Percentiles rank a stretch among this genome's conserved stretches.
Evolutionary conservation across 2,888 invertebrate species (phyloP).

Genomic region (Hyppa rectilinea): DNA sequence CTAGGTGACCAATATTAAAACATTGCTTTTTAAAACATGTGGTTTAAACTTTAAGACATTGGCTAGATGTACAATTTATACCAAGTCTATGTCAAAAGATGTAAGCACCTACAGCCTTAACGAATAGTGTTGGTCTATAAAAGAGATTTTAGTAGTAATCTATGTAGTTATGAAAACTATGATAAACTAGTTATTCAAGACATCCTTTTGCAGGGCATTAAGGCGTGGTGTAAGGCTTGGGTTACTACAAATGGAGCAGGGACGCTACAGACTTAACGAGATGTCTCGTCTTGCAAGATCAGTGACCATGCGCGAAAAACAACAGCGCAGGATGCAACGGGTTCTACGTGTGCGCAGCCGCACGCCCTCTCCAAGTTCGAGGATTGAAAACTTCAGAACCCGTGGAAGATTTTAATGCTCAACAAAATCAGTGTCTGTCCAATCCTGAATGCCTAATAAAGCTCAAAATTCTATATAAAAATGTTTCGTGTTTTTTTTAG

Average conservation of each 20-base stretch:
- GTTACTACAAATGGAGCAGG: constrained; percentile 71
- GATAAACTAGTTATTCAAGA: not conserved
- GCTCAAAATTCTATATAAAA: not conserved
- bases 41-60: not conserved
- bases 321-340: constrained; percentile 47
- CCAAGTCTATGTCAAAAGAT: not conserved
- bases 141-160: not conserved
- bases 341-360: constrained; percentile 62
- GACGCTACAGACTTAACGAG: constrained; percentile 77
- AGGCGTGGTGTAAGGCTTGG: constrained; percentile 79
- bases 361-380: constrained; percentile 41
- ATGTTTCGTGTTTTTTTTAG: not conserved
- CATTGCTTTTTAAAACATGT: not conserved
- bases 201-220: constrained; percentile 71
- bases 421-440: not conserved
- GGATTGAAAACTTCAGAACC: constrained; percentile 12
- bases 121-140: no score
- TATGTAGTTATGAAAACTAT: not conserved
- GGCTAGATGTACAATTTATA: not conserved
- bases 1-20: not conserved
- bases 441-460: constrained; percentile 16
- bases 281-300: constrained; percentile 69
- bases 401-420: constrained; percentile 25
- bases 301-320: constrained; percentile 55
- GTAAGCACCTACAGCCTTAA: not conserved